Conservation (phyloP, 2,113 vertebrate genomes). For the Cyphotilapia sp. region DNA sequence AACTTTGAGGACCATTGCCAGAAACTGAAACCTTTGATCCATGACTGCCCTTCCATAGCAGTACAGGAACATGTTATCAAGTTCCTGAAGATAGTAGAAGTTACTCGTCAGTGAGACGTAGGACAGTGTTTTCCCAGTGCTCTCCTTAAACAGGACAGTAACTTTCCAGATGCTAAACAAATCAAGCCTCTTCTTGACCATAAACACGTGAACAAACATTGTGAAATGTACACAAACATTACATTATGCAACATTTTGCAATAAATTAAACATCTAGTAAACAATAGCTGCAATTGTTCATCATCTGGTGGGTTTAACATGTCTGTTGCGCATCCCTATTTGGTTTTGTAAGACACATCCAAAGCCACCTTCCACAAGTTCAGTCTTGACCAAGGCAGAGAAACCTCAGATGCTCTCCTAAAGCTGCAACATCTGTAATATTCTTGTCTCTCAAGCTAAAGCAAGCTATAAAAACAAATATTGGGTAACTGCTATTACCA, state of each 20-base stretch:
- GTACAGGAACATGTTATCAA: conserved; percentile 33
- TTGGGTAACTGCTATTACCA: neutral
- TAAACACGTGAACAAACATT: neutral
- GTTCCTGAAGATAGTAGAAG: neutral
- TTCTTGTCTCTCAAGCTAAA: neutral
- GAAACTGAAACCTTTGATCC: conserved; percentile 31
- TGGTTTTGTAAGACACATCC: neutral
- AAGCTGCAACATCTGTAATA: neutral
- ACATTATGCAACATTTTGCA: neutral
- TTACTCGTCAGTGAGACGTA: neutral
- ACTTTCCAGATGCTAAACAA: neutral
- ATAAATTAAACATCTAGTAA: neutral
- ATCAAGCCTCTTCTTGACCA: neutral
- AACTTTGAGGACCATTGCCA: neutral
- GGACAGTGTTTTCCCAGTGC: neutral
- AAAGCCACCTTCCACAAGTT: neutral
- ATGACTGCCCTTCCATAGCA: neutral
- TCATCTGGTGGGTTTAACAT: neutral
- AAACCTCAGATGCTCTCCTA: neutral
- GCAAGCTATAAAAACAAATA: neutral
- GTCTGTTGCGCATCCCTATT: neutral
- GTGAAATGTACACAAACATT: neutral
- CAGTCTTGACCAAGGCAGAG: neutral
- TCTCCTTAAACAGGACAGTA: neutral
- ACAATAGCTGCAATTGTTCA: neutral